Conservation (phyloP, 2,797 vertebrate genomes). For the Melopsittacus undulatus region DNA sequence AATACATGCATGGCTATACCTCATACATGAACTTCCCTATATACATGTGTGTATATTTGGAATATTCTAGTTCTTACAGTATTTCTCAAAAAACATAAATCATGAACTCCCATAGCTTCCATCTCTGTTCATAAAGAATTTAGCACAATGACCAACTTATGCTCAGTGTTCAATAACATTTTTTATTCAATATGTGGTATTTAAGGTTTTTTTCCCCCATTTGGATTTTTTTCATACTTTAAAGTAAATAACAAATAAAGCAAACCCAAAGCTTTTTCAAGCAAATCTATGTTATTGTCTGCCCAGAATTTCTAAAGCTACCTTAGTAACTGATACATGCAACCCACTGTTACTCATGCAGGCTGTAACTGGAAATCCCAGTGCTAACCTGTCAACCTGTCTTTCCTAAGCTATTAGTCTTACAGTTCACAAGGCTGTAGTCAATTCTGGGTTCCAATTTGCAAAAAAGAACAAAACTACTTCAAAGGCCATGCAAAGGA, state of each 20-base stretch:
- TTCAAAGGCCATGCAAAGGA: not conserved
- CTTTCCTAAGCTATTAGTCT: not conserved
- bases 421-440: not conserved
- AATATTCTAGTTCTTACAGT: not conserved
- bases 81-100: not conserved
- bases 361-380: not conserved
- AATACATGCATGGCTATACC: not conserved
- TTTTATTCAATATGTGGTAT: not conserved
- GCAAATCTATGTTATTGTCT: not conserved
- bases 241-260: not conserved
- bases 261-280: not conserved
- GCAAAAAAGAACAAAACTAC: not conserved
- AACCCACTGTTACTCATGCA: not conserved
- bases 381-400: not conserved
- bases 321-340: not conserved
- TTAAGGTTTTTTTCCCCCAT: not conserved
- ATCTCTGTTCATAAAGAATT: not conserved
- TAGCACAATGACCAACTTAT: not conserved
- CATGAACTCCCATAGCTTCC: not conserved
- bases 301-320: not conserved
- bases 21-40: not conserved
- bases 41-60: not conserved
- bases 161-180: not conserved
- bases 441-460: not conserved
- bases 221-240: not conserved